Conservation (phyloP, 2,888 invertebrate genomes). For the Lasioglossum villosulum region DNA sequence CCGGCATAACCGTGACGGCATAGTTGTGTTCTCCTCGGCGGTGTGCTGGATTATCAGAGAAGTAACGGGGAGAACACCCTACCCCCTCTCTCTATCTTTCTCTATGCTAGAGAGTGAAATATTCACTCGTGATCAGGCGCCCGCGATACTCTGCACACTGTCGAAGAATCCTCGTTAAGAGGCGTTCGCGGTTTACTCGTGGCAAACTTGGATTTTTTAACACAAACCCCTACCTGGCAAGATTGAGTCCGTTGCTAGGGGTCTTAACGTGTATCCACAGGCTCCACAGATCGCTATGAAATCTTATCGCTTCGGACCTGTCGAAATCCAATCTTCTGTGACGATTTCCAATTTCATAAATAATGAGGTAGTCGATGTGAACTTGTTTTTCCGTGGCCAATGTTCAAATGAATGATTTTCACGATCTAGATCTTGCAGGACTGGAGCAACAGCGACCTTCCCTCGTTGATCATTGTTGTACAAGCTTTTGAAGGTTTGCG, state of each 20-base stretch:
- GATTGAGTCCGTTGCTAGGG: background rate
- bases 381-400: too few relatives aligned
- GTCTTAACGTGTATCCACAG: background rate
- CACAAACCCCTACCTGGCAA: conserved; percentile 7
- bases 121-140: conserved; percentile 27
- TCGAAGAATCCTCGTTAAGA: conserved; percentile 28
- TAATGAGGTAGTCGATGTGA: too few relatives aligned
- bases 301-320: background rate
- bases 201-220: conserved; percentile 24
- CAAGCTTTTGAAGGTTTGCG: too few relatives aligned
- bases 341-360: too few relatives aligned
- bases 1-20: conserved; percentile 47
- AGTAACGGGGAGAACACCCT: background rate
- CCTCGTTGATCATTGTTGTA: too few relatives aligned
- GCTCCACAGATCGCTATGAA: background rate
- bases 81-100: too few relatives aligned
- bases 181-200: conserved; percentile 27
- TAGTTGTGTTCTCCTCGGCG: conserved; percentile 40
- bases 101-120: conserved; percentile 27
- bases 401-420: too few relatives aligned
- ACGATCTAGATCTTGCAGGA: too few relatives aligned
- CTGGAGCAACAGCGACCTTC: too few relatives aligned
- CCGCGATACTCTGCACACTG: conserved; percentile 4
- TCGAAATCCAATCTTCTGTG: too few relatives aligned
- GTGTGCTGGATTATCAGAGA: conserved; percentile 54